Base-by-base conservation (phyloP, 37 sponge, comb jelly and placozoan genomes). In the Spongilla lacustris region DNA sequence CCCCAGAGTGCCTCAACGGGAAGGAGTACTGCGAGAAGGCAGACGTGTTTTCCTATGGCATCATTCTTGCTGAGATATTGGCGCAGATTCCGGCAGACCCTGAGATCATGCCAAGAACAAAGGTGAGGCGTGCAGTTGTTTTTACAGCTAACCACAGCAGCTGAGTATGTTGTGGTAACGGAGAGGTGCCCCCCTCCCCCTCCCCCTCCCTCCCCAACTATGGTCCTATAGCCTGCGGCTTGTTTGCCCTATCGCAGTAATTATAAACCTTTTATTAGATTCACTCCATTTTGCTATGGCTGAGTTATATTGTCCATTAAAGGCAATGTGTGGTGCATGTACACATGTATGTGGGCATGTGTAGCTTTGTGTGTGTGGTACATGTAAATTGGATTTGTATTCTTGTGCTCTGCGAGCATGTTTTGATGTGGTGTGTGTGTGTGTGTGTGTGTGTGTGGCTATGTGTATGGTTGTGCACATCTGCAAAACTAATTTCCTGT, bases 41-140 rank as follows among this genome's bases (percentile, higher is more conserved):
- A 23, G 98, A 97, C 79, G 93, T 97, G 22, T 97, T 97, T 81
- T 95, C 96, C 29, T 97, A 75, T 75, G 98, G 98, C 26, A 97
- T 97, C 35, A 88, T 90, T 25, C 90, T 97, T 50, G 95, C 97
- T 11, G 95, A 97, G 81, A 84, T 92, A 25, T 71, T 90, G 29
- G 77, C 96, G 4, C 83, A 93, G 48, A 66, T 92, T 21, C 79
- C 86, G 36, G 95, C 98, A 28, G 98, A 97, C 36, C 95, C 98
- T 24, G 98, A 97, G 28, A 72, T 84, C 72, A 84, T 96, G 77
- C 96, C 96, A 1, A 71, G 96, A 28, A 96, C 96, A 68, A 77
- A 85, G 38, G 96, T 96, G 71, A 81, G 89, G 23, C 30, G 36
- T 36, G 17, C 58, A 19, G 19, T 41, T 41, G 41, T 41, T 41